Conservation (phyloP, 1,140 invertebrate genomes). For the Drosophila kohkoa region DNA sequence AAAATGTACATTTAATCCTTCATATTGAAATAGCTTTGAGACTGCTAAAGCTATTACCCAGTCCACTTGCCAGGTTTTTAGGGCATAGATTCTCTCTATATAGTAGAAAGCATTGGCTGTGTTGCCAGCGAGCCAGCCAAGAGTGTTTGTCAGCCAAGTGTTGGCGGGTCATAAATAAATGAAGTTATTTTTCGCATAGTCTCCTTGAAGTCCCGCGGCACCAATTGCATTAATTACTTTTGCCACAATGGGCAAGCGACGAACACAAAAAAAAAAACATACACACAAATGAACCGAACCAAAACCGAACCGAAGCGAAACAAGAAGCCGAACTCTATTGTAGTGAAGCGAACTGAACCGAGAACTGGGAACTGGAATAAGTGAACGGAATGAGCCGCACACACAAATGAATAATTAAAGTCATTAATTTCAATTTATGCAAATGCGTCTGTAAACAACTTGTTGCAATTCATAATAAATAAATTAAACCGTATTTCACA, state of each 20-base stretch:
- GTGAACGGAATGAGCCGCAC: constrained; percentile 35
- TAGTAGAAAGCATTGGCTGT: not conserved
- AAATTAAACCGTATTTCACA: constrained; percentile 83
- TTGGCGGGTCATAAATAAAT: constrained; percentile 78
- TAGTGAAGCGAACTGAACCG: constrained; percentile 12
- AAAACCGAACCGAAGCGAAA: constrained; percentile 21
- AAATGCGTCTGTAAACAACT: constrained; percentile 84
- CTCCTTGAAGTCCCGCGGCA: constrained; percentile 72
- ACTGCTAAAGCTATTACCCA: constrained; percentile 54
- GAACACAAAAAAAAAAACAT: constrained; percentile 3
- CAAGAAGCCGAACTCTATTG: constrained; percentile 1
- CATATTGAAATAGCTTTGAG: constrained; percentile 31
- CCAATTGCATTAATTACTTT: constrained; percentile 83
- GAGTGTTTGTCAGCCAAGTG: constrained; percentile 58
- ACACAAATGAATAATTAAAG: constrained; percentile 80
- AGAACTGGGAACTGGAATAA: not conserved
- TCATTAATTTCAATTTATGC: constrained; percentile 84
- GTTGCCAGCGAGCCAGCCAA: not conserved
- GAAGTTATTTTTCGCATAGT: constrained; percentile 71
- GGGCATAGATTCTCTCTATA: not conserved
- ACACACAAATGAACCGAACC: constrained; percentile 19
- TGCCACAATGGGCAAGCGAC: constrained; percentile 48
- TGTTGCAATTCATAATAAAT: constrained; percentile 84
- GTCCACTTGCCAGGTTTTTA: not conserved
- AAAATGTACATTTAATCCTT: constrained; percentile 29